Evolutionary conservation across 1,140 invertebrate genomes (phyloP), one percentile per base, ranked within the genome.

Genomic region (Lepidurus apus): DNA sequence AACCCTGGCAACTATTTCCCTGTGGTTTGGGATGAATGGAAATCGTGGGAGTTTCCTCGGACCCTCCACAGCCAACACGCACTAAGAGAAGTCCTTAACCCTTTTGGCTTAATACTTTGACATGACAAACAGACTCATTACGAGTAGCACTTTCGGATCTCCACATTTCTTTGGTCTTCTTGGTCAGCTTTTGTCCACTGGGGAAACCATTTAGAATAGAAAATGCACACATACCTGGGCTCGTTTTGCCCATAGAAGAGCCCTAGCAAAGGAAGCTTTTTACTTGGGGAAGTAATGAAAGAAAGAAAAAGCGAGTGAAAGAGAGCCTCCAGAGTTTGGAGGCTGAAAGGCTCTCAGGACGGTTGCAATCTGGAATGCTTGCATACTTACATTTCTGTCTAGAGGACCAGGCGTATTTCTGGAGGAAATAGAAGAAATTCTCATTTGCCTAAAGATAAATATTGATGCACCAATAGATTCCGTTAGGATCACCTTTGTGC

Each of bases 71-170:
- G 53, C 13, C 53, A 65, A n/a, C 53, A 65, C 53, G 53, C 53
- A 65, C 21, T 21, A 65, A 65, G 53, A 7, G 1, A 65, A 65
- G 8, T 65, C 53, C 53, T 65, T 65, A 65, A 65, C 53, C 53
- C 53, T 65, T 65, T 65, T 21, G 53, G 17, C 53, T 65, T 65
- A 65, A 65, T 65, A 65, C 53, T 65, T 65, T 17, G 53, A 65
- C 53, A 65, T 65, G 53, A 65, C 53, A 65, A 65, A 17, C 53
- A 65, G 53, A 65, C 53, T 65, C 53, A 65, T 65, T 65, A 65
- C 53, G 21, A 65, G 53, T n/a, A 9, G 53, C 53, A 65, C 53
- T 65, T 34, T 21, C 1, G n/a, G 13, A 65, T 65, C 53, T 65
- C 53, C n/a, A 65, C 21, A 13, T 7, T 65, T 65, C 17, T 65